A percentile compares a stretch with the other conserved stretches of the same genome.
Conservation (phyloP, 2,797 vertebrate species). For the Decapterus maruadsi region DNA sequence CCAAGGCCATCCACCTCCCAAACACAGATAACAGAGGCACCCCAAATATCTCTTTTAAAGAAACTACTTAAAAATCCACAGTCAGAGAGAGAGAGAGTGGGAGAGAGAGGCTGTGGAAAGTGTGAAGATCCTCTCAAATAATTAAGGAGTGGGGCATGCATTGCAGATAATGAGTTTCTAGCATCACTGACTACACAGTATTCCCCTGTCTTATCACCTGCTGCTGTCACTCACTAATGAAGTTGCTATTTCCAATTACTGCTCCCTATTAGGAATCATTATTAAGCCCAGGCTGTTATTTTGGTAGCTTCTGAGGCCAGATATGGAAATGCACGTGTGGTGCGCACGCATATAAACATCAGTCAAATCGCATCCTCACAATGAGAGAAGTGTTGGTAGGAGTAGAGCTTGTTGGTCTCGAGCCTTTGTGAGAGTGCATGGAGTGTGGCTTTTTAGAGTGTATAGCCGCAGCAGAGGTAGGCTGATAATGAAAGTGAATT, state of each 20-base stretch:
- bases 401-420: background rate
- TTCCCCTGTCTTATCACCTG: conserved; percentile 85
- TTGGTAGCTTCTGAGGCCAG: conserved; percentile 49
- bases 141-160: conserved; percentile 77
- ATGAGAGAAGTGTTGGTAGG: background rate
- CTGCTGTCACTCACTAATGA: conserved; percentile 85
- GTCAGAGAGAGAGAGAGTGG: conserved; percentile 41
- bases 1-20: conserved; percentile 71
- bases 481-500: background rate
- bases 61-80: conserved; percentile 60
- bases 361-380: conserved; percentile 25
- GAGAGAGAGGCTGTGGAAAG: conserved; percentile 37
- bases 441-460: background rate
- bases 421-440: background rate
- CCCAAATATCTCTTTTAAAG: conserved; percentile 66
- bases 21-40: conserved; percentile 67
- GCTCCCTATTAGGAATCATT: conserved; percentile 82
- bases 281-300: conserved; percentile 71
- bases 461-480: background rate
- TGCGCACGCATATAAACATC: background rate
- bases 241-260: conserved; percentile 86
- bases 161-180: conserved; percentile 83
- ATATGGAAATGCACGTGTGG: background rate
- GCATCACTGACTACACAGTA: conserved; percentile 78
- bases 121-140: conserved; percentile 75